Evolutionary conservation across 1,140 invertebrate species (phyloP).

Genomic region (Ladona fulva): DNA sequence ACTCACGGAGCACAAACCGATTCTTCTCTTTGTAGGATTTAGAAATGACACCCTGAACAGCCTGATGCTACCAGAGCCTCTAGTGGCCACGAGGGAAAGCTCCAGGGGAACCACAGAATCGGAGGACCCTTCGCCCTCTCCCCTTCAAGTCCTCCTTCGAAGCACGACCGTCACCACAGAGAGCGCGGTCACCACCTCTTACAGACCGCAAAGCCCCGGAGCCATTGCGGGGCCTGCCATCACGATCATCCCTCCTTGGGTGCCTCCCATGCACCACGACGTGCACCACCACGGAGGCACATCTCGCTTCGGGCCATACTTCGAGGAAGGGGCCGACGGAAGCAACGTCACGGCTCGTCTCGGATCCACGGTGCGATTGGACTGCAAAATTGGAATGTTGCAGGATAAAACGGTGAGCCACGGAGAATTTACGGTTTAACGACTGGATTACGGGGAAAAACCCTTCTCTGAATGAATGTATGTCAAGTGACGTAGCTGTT

Average conservation of each 20-base stretch:
- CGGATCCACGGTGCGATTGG: slow-evolving; percentile 41
- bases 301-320: slow-evolving; percentile 60
- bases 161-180: neutral
- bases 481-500: no score
- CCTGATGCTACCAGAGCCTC: neutral
- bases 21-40: no score
- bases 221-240: neutral
- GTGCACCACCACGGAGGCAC: slow-evolving; percentile 25
- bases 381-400: slow-evolving; percentile 45
- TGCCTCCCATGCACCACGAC: neutral
- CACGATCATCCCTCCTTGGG: neutral
- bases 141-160: neutral
- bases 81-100: neutral
- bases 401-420: slow-evolving; percentile 42
- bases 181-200: neutral
- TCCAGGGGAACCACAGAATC: neutral
- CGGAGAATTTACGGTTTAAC: neutral
- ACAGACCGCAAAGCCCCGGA: neutral
- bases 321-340: slow-evolving; percentile 53
- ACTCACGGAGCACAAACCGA: no score
- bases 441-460: no score
- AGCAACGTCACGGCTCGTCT: slow-evolving; percentile 42
- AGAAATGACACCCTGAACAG: neutral
- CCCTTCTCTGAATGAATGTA: no score
- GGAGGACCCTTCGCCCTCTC: neutral